A percentile compares a stretch with the other conserved stretches of the same genome.
Evolutionary conservation across 2,113 vertebrate species (phyloP).

Genomic region (Sinocyclocheilus grahami): DNA sequence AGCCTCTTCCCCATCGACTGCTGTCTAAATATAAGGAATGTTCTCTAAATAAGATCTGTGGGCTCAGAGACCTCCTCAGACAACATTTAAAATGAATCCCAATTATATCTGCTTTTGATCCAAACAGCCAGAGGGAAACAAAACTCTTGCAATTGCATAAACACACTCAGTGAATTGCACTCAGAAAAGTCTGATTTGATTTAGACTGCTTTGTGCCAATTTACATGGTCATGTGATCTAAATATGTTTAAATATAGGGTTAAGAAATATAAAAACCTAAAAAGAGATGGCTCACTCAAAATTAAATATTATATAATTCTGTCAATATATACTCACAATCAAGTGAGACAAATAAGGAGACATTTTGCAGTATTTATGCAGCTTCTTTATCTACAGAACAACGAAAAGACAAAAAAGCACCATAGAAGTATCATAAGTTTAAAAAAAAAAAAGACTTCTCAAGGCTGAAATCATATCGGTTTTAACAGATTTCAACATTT

Average conservation of each 20-base stretch:
- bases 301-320: neutral
- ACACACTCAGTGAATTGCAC: neutral
- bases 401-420: neutral
- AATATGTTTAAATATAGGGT: neutral
- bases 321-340: neutral
- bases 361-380: neutral
- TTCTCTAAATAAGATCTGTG: constrained; percentile 56
- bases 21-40: constrained; percentile 46
- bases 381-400: neutral
- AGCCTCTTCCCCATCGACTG: constrained; percentile 35
- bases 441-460: neutral
- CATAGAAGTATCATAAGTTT: neutral
- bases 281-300: neutral
- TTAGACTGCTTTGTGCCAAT: neutral
- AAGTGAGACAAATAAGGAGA: neutral
- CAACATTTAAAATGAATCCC: constrained; percentile 55
- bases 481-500: neutral
- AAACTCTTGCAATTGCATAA: neutral
- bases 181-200: neutral
- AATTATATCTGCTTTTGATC: constrained; percentile 50
- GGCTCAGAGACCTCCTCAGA: constrained; percentile 47
- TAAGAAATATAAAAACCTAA: neutral
- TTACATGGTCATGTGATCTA: neutral
- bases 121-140: neutral
- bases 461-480: neutral